Evolutionary conservation across 2,113 vertebrate species (phyloP), one percentile per base, ranked within the genome.

Genomic region (Haplochromis burtoni): DNA sequence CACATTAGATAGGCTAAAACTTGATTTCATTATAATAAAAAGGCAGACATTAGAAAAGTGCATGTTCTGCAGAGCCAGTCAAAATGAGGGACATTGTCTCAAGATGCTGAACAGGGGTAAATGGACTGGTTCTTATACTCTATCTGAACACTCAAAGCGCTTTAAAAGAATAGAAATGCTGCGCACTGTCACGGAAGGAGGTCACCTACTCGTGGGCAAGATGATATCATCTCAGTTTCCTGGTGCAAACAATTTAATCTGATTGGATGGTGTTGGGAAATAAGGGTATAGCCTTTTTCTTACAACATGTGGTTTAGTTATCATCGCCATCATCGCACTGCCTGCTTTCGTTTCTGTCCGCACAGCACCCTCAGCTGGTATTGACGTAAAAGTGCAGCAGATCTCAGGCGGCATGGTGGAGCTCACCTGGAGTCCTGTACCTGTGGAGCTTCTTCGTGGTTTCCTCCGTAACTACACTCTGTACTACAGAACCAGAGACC

Each of bases 391-490:
- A 16, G 94, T 94, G 31, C 63, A 73, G 16, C 47, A 80, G 16
- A 90, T 88, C 17, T 47, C 82, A 10, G 85, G 86, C 12, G 49
- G 81, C 51, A 87, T 17, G 3, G 87, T 96, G 38, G 53, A 71
- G 55, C 68, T 96, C 45, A 86, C 47, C 11, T 97, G 97, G 97
- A 89, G 80, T 26, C 82, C 88, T 9, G 53, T 96, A 21, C 94
- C 96, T 7, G 82, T 96, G 81, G 95, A 96, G 80, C 89, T 88
- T 63, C 93, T 79, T 11, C 93, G 21, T 1, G 97, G 96, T 7
- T 95, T 95, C 86, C 84, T 96, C 83, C 68, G 51, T 16, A 92
- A 89, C 90, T 97, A 96, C 91, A 96, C 92, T 3, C 10, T 97
- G 3, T 7, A 45, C 45, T 96, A 91, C 83, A 66, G 10, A 31